These are phyloP conservation scores for Holotrichia oblita DNA, from an alignment of 1,140 invertebrate genomes.

Conservation along the genomic window DNA sequence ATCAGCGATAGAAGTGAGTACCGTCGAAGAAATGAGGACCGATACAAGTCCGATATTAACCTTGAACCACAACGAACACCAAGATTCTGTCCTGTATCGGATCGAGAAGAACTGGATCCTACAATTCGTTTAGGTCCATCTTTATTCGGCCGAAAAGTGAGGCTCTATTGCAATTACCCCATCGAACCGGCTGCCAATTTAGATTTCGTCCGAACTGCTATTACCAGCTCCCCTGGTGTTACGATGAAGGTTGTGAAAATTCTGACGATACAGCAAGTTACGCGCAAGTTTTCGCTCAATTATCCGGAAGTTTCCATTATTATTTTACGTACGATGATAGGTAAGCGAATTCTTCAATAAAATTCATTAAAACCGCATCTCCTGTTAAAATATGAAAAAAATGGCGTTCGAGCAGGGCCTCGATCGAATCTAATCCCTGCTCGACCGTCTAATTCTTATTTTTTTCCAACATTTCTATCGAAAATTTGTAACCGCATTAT, in stretches of 20 bases:
- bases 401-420: too few species aligned
- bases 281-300: slow-evolving; percentile 68
- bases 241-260: slow-evolving; percentile 62
- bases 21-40: slow-evolving; percentile 22
- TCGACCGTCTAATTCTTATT: too few species aligned
- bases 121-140: slow-evolving; percentile 85
- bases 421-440: too few species aligned
- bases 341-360: slow-evolving; percentile 65
- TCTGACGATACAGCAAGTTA: slow-evolving; percentile 72
- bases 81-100: slow-evolving; percentile 76
- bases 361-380: too few species aligned
- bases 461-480: too few species aligned
- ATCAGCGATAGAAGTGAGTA: background rate
- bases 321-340: slow-evolving; percentile 79
- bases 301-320: slow-evolving; percentile 82
- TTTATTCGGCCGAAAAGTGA: slow-evolving; percentile 79
- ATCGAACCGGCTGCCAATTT: slow-evolving; percentile 51
- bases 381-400: too few species aligned
- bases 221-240: slow-evolving; percentile 67
- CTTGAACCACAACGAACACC: slow-evolving; percentile 78
- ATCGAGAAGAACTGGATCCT: slow-evolving; percentile 75
- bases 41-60: slow-evolving; percentile 70
- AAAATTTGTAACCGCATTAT: too few species aligned
- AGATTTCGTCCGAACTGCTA: slow-evolving; percentile 69
- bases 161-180: slow-evolving; percentile 87